phyloP scores from a whole-genome alignment of 2,797 vertebrate species.

The Intellagama lesueurii region DNA sequence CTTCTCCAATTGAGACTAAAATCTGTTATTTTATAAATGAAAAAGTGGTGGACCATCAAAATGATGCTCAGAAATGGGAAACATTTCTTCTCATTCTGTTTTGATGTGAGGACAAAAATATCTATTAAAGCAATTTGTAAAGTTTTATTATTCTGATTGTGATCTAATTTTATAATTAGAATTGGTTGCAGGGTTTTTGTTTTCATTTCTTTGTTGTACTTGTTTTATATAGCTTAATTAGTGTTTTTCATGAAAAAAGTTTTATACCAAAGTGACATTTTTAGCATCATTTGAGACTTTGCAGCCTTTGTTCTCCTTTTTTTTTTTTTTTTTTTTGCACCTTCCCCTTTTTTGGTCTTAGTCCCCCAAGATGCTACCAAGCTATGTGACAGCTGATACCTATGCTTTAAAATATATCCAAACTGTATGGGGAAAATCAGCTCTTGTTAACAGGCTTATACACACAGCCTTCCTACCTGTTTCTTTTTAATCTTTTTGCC shows the following conservation, averaged over 20 bases:
- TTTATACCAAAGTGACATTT: not conserved
- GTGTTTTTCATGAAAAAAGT: not conserved
- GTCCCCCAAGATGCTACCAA: not conserved
- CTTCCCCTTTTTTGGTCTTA: not conserved
- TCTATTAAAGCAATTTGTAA: not conserved
- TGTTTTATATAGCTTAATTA: not conserved
- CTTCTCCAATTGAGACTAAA: too few species aligned
- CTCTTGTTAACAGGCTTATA: not conserved
- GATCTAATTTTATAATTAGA: not conserved
- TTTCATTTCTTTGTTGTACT: not conserved
- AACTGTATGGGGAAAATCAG: not conserved
- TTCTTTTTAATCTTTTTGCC: not conserved
- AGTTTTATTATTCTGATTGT: not conserved
- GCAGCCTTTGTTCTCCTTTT: not conserved
- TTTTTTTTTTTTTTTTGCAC: not conserved
- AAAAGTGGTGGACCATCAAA: not conserved
- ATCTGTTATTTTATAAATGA: too few species aligned
- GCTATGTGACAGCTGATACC: not conserved
- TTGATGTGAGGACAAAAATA: not conserved
- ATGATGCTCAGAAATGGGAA: not conserved
- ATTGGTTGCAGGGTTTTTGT: not conserved
- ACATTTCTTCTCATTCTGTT: not conserved
- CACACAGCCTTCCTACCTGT: not conserved
- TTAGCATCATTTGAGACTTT: not conserved
- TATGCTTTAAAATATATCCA: not conserved